Evolutionary conservation across 1,140 invertebrate genomes (phyloP).

Genomic region (Trichomalopsis sarcophagae): DNA sequence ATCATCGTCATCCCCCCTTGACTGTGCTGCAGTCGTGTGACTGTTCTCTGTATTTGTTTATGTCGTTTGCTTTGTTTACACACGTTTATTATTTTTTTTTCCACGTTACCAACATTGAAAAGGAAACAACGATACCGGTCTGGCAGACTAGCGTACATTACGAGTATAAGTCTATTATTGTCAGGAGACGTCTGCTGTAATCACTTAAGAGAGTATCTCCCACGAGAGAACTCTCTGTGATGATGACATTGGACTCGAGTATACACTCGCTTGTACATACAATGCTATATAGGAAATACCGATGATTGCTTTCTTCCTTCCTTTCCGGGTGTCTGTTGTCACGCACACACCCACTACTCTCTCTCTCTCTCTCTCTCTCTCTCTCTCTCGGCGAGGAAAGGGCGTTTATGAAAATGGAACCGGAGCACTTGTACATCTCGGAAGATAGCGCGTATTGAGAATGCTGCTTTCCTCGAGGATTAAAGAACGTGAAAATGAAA

Average conservation of each 20-base stretch:
- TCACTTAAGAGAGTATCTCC: constrained; percentile 28
- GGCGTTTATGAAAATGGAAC: constrained; percentile 42
- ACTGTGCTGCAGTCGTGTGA: neutral
- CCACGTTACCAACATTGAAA: no score
- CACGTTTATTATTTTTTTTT: neutral
- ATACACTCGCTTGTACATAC: neutral
- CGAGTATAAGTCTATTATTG: neutral
- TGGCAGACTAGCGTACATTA: neutral
- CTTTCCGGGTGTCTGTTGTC: neutral
- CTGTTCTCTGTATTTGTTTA: neutral
- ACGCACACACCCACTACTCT: neutral
- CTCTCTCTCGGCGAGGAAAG: neutral
- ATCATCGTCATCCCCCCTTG: neutral
- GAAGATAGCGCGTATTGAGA: neutral
- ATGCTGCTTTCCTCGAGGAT: neutral
- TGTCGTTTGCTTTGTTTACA: neutral
- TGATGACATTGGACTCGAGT: constrained; percentile 27
- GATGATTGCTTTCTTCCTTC: constrained; percentile 21
- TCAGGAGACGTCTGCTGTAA: neutral
- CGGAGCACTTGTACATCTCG: neutral
- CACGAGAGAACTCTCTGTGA: neutral
- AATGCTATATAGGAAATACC: neutral
- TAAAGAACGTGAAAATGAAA: neutral
- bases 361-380: constrained; percentile 3
- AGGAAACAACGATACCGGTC: no score